Base-by-base conservation (phyloP, 2,113 vertebrate species). In the Cebidichthys violaceus region DNA sequence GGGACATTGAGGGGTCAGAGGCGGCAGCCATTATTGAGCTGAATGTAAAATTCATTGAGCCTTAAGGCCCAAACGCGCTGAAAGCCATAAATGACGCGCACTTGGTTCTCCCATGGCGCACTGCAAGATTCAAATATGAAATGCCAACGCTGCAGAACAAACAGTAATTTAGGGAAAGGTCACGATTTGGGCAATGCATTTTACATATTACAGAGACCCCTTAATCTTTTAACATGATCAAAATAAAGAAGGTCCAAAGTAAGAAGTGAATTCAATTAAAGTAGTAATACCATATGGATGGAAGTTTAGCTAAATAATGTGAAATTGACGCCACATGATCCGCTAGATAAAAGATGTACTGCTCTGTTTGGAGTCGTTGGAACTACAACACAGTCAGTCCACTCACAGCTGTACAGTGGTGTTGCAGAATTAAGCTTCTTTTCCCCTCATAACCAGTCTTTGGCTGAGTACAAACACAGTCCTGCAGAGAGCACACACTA, bases 1-100 rank as follows among this genome's bases (percentile, higher is more conserved):
- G 29, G 6, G 70, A 82, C 70, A 75, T 7, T 39, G 17, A 80
- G 43, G 14, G 43, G 24, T 54, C 41, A 54, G 35, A 29, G 13
- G 17, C 31, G 47, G 0, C 1, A 52, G 33, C 27, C 27, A 57
- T 61, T 31, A 24, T n/a, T 60, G 11, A 52, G 31, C 9, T 33
- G 24, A 35, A 67, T 54, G 18, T 43, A 35, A 75, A 43, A 70
- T 54, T n/a, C 2, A 75, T 69, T 41, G 2, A 57, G 43, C 1
- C 24, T 31, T 18, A 20, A 54, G 22, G 7, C 50, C 50, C 7
- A 10, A 54, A 54, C 50, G 9, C 18, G 9, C 20, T 52, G 47
- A 52, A 52, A 52, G 50, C 20, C 50, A n/a, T 3, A 10, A 47
- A 47, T n/a, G 14, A 20, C 2, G 18, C 4, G 18, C 50, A 22